Conservation (phyloP, 2,797 vertebrate genomes). For the Sebastes melanostomus region DNA sequence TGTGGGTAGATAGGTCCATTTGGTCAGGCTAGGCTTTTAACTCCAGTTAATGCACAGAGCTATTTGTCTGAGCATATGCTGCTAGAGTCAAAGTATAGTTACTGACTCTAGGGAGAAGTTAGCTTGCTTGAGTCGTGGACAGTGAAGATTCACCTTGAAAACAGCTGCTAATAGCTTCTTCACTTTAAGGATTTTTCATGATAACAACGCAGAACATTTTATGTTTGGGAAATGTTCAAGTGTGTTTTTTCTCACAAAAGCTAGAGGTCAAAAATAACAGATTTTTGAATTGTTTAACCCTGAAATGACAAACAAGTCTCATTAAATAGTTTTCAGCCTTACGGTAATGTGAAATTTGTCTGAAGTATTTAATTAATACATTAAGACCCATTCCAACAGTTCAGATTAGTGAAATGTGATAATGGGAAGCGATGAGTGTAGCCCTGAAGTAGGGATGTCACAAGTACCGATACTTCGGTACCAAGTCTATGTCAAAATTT, state of each 20-base stretch:
- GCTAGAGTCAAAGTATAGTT: not conserved
- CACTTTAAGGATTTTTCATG: not conserved
- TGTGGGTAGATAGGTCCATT: slow-evolving; percentile 51
- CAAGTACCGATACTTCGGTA: no score
- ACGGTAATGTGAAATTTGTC: not conserved
- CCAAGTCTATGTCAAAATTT: no score
- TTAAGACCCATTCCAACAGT: not conserved
- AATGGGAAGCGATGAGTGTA: slow-evolving; percentile 22
- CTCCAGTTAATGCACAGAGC: slow-evolving; percentile 35
- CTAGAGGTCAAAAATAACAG: not conserved
- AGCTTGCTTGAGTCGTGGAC: not conserved
- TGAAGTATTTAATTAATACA: slow-evolving; percentile 14
- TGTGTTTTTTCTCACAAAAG: not conserved
- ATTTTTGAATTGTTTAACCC: not conserved
- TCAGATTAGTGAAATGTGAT: slow-evolving; percentile 35
- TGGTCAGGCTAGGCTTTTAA: slow-evolving; percentile 56
- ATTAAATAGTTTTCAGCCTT: not conserved
- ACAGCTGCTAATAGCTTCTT: not conserved
- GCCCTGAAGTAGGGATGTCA: not conserved
- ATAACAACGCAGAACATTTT: not conserved
- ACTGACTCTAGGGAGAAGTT: slow-evolving; percentile 5
- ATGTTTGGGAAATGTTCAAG: not conserved
- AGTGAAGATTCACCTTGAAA: slow-evolving; percentile 9
- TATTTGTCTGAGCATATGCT: slow-evolving; percentile 27
- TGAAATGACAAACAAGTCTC: not conserved